phyloP scores from a whole-genome alignment of 2,888 invertebrate genomes.

The Junonia oenone region DNA sequence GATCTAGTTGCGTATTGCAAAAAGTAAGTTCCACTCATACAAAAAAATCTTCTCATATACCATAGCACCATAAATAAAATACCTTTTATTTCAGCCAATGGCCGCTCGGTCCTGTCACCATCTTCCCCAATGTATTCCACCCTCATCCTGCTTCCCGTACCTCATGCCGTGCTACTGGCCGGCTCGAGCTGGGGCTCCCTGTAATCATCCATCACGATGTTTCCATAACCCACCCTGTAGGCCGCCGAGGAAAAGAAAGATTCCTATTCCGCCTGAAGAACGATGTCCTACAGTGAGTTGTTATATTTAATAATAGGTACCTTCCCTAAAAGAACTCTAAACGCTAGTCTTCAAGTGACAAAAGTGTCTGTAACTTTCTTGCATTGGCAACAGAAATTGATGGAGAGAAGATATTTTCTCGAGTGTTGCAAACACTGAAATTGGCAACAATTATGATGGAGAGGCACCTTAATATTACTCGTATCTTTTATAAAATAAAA shows the following conservation, averaged over 20 bases:
- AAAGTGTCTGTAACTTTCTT: too few relatives aligned
- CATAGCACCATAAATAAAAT: too few relatives aligned
- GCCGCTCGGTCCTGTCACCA: slow-evolving; percentile 57
- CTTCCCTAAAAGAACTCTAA: too few relatives aligned
- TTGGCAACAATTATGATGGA: too few relatives aligned
- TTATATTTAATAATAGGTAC: too few relatives aligned
- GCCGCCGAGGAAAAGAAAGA: slow-evolving; percentile 38
- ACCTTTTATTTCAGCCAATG: slow-evolving; percentile 43
- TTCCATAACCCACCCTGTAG: slow-evolving; percentile 68
- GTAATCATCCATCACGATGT: slow-evolving; percentile 50
- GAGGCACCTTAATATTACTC: too few relatives aligned
- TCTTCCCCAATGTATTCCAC: slow-evolving; percentile 55
- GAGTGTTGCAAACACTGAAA: too few relatives aligned
- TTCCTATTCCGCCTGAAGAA: slow-evolving; percentile 31
- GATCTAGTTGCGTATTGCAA: slow-evolving; percentile 54
- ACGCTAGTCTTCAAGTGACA: too few relatives aligned
- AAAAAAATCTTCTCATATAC: neutral
- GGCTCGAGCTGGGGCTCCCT: slow-evolving; percentile 54
- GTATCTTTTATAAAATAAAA: too few relatives aligned
- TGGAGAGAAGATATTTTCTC: too few relatives aligned
- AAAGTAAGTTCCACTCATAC: slow-evolving; percentile 39
- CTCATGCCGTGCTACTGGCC: slow-evolving; percentile 71
- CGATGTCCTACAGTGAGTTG: slow-evolving; percentile 42
- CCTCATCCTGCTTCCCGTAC: slow-evolving; percentile 60
- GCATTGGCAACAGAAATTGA: too few relatives aligned